Conservation (phyloP, 2,113 vertebrate genomes). For the Prionailurus bengalensis region DNA sequence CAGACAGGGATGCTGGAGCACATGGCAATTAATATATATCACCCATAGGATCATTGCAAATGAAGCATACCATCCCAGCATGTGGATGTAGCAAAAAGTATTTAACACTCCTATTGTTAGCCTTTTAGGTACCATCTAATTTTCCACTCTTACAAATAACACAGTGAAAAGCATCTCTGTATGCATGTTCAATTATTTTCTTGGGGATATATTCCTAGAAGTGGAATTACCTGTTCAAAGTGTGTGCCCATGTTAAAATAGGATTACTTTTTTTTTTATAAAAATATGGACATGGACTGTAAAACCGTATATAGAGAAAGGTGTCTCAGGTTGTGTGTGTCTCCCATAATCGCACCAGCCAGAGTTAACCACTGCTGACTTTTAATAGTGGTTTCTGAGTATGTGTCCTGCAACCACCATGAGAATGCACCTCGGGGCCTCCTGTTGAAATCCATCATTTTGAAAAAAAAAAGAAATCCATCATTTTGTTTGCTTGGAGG, state of each 20-base stretch:
- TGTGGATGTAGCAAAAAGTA: background rate
- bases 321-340: background rate
- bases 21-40: background rate
- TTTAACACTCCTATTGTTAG: background rate
- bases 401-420: accelerated
- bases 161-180: background rate
- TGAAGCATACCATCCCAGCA: background rate
- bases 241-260: background rate
- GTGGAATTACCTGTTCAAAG: background rate
- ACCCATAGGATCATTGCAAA: background rate
- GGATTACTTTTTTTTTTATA: background rate
- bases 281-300: background rate
- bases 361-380: background rate
- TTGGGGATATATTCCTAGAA: background rate
- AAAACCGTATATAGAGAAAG: background rate
- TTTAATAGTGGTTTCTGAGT: background rate
- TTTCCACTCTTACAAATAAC: background rate
- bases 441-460: background rate
- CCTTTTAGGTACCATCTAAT: background rate
- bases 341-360: background rate
- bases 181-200: background rate
- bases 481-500: background rate
- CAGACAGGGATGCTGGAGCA: too few relatives aligned
- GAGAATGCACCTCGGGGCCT: background rate
- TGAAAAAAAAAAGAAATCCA: background rate